Conservation (phyloP, 2,113 vertebrate genomes). For the Aegotheles bennettii region DNA sequence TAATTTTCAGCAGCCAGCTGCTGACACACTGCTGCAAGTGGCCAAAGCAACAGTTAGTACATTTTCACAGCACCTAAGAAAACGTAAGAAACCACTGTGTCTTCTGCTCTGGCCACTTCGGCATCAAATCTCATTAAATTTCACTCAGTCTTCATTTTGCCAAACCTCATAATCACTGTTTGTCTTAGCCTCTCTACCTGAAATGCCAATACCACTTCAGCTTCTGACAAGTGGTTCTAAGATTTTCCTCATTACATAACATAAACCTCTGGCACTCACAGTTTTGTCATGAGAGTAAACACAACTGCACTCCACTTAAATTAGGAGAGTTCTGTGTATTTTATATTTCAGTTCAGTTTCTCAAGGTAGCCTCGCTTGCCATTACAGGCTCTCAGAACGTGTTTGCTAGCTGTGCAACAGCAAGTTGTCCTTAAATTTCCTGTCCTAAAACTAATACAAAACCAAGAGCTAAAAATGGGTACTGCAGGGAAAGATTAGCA, state of each 20-base stretch:
- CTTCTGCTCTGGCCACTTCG: rapidly evolving
- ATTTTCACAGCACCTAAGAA: background rate
- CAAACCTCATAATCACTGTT: background rate
- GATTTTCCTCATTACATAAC: background rate
- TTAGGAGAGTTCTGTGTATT: background rate
- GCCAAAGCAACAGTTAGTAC: background rate
- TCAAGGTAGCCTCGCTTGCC: rapidly evolving
- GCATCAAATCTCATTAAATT: background rate
- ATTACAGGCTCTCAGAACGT: rapidly evolving
- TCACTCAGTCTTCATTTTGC: background rate
- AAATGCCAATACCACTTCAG: background rate
- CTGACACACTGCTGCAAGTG: background rate
- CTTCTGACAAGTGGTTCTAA: background rate
- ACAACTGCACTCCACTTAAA: background rate
- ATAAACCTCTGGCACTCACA: background rate
- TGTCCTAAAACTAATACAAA: background rate
- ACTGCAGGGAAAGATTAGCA: background rate
- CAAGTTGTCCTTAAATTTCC: background rate
- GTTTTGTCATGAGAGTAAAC: background rate
- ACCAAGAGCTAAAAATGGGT: background rate
- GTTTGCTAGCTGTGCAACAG: background rate
- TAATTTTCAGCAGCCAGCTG: background rate
- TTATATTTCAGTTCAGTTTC: background rate
- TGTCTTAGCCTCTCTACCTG: background rate
- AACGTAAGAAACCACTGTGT: background rate